These are phyloP conservation scores for Clusia tigrina DNA, from an alignment of 2,888 invertebrate genomes.

Conservation along the genomic window DNA sequence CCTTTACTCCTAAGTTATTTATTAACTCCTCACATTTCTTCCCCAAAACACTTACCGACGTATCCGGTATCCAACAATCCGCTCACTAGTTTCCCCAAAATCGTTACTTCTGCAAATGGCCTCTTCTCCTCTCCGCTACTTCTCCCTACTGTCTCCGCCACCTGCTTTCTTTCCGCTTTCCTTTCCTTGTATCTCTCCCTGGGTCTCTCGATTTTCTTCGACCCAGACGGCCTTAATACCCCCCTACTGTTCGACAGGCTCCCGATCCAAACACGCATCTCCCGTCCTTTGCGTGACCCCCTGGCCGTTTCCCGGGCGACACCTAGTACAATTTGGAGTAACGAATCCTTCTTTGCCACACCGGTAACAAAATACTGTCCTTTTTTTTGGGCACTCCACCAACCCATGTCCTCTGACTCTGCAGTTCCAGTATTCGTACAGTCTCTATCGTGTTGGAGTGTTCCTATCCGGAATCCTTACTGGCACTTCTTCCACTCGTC, in stretches of 20 bases:
- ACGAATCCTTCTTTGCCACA: neutral
- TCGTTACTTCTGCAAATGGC: too few relatives aligned
- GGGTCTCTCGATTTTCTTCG: neutral
- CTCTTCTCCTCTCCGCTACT: too few relatives aligned
- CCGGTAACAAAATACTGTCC: constrained; percentile 3
- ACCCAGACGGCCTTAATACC: neutral
- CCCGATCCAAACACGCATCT: neutral
- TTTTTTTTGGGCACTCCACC: neutral
- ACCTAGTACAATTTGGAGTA: constrained; percentile 9
- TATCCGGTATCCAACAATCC: too few relatives aligned
- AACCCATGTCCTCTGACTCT: neutral
- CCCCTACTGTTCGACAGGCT: neutral
- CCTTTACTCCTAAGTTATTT: too few relatives aligned
- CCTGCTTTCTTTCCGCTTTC: neutral
- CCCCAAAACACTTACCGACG: too few relatives aligned
- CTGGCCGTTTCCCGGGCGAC: neutral
- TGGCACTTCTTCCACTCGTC: too few relatives aligned
- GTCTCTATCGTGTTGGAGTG: too few relatives aligned
- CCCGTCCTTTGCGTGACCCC: neutral
- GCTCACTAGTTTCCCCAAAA: too few relatives aligned
- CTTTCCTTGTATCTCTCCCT: neutral
- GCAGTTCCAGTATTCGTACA: constrained; percentile 15
- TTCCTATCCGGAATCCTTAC: too few relatives aligned
- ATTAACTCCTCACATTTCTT: too few relatives aligned
- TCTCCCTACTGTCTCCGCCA: neutral